Percentiles rank a stretch among this genome's conserved stretches.
phyloP scores from a whole-genome alignment of 2,797 vertebrate species.

The Brachymystax lenok region DNA sequence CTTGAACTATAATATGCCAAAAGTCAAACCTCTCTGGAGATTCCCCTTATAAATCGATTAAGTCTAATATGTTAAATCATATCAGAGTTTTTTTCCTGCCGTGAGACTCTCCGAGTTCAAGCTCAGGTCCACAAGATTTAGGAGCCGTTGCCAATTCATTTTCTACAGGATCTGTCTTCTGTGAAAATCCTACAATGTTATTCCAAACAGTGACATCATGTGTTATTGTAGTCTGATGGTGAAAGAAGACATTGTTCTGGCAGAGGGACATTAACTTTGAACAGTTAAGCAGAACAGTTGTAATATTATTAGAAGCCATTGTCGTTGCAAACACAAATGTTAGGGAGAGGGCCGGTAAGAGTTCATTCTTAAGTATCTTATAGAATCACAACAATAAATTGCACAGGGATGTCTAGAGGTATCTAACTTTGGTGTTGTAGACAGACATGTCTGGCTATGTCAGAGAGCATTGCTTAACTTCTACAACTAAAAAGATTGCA shows the following conservation, averaged over 20 bases:
- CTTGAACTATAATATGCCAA: not conserved
- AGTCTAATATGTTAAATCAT: slow-evolving; percentile 12
- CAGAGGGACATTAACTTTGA: not conserved
- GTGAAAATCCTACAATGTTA: not conserved
- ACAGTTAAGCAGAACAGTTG: not conserved
- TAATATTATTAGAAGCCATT: not conserved
- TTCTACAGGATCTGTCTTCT: not conserved
- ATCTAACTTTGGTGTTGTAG: not conserved
- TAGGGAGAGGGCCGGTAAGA: not conserved
- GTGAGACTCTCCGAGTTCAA: slow-evolving; percentile 17
- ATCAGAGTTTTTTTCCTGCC: not conserved
- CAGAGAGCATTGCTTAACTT: not conserved
- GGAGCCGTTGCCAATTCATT: slow-evolving; percentile 9
- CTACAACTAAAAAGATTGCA: not conserved
- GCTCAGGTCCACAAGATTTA: slow-evolving; percentile 17
- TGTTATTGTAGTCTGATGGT: not conserved
- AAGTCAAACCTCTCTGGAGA: slow-evolving; percentile 14
- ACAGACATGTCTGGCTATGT: not conserved
- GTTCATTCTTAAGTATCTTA: not conserved
- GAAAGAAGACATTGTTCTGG: slow-evolving; percentile 5
- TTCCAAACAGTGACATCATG: slow-evolving; percentile 5
- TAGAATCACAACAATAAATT: not conserved
- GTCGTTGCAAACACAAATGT: not conserved
- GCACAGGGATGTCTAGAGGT: not conserved
- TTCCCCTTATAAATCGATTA: slow-evolving; percentile 18